phyloP scores from a whole-genome alignment of 2,797 vertebrate genomes.

The Orientallactaga sibirica region DNA sequence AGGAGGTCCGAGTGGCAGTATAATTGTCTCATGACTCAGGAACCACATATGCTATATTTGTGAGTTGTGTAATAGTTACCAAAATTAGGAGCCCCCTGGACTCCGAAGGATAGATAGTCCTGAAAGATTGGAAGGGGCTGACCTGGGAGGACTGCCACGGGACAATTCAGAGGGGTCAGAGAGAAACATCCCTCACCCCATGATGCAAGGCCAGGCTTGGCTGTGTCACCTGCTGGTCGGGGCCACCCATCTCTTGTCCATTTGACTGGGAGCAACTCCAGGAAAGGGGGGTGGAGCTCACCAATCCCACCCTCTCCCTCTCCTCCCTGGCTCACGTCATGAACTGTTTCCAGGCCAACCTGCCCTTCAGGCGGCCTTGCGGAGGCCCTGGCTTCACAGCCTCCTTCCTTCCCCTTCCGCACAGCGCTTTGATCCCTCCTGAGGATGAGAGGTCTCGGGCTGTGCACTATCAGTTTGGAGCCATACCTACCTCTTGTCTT shows the following conservation, averaged over 20 bases:
- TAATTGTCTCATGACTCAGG: background rate
- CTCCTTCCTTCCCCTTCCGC: background rate
- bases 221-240: background rate
- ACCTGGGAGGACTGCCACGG: background rate
- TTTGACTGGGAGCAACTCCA: background rate
- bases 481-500: background rate
- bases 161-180: too few relatives aligned
- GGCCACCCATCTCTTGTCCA: background rate
- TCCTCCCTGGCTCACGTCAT: too few relatives aligned
- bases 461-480: accelerated
- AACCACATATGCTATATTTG: background rate
- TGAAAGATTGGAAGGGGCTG: background rate
- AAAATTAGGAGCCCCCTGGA: background rate
- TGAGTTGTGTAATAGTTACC: background rate
- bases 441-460: background rate
- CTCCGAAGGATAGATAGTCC: background rate
- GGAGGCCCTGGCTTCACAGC: background rate
- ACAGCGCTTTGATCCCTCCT: background rate
- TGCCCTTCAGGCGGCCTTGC: too few relatives aligned
- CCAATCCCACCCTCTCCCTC: background rate
- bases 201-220: background rate
- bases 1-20: background rate
- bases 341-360: background rate
- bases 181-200: background rate
- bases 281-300: background rate